A percentile compares a stretch with the other conserved stretches of the same genome.
phyloP scores from a whole-genome alignment of 2,888 invertebrate species.

The Athripsodes cinereus region DNA sequence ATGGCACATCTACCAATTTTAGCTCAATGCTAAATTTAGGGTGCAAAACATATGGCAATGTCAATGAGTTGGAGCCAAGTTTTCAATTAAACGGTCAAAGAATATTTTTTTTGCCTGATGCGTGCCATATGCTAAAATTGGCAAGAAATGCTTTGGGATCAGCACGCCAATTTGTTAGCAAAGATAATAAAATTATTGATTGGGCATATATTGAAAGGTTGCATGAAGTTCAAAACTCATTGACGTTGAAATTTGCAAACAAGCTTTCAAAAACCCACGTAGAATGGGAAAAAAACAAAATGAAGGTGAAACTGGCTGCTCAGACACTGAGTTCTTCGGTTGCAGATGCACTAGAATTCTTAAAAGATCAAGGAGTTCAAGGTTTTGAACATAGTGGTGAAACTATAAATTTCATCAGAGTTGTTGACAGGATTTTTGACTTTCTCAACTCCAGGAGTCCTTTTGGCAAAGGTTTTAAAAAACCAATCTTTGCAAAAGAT shows the following conservation, averaged over 20 bases:
- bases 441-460: background rate
- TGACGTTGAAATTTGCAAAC: background rate
- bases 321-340: constrained; percentile 1
- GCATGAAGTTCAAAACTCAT: background rate
- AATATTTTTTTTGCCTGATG: constrained; percentile 2
- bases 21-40: background rate
- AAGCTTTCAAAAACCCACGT: background rate
- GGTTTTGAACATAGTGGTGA: background rate
- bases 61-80: background rate
- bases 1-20: background rate
- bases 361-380: background rate
- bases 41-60: background rate
- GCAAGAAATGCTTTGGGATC: background rate
- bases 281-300: background rate
- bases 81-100: background rate
- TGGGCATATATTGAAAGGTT: background rate
- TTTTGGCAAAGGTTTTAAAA: constrained; percentile 1
- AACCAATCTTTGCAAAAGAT: background rate
- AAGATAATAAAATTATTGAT: background rate
- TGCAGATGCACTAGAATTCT: background rate
- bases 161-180: background rate
- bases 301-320: constrained; percentile 1
- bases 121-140: constrained; percentile 1
- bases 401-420: constrained; percentile 1
- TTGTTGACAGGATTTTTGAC: background rate